Conservation (phyloP, 1,140 invertebrate genomes). For the Drosophila nebulosa region DNA sequence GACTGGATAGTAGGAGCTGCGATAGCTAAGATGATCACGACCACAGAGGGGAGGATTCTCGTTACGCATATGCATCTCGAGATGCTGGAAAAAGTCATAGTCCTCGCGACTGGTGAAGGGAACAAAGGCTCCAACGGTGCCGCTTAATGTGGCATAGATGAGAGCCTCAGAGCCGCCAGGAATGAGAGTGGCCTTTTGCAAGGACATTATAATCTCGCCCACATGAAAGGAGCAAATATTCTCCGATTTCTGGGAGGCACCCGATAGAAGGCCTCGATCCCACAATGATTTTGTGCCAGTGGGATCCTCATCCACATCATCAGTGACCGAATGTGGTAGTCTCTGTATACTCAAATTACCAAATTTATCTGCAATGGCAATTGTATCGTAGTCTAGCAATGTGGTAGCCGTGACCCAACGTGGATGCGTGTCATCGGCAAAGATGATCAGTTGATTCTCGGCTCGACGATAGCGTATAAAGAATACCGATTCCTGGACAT, state of each 20-base stretch:
- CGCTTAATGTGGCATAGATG: conserved; percentile 97
- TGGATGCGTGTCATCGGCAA: conserved; percentile 98
- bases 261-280: conserved; percentile 98
- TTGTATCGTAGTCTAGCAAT: conserved; percentile 98
- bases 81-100: conserved; percentile 99
- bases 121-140: conserved; percentile 96
- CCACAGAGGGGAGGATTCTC: conserved; percentile 98
- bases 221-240: conserved; percentile 95
- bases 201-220: conserved; percentile 95
- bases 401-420: conserved; percentile 96
- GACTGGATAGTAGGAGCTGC: conserved; percentile 98
- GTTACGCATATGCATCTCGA: conserved; percentile 99
- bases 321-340: conserved; percentile 93
- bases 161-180: conserved; percentile 98
- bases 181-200: conserved; percentile 97
- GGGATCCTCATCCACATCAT: conserved; percentile 99
- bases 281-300: conserved; percentile 99
- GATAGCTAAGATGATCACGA: conserved; percentile 97
- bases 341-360: conserved; percentile 97
- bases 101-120: conserved; percentile 99
- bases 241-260: conserved; percentile 98
- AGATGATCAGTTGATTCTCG: conserved; percentile 99
- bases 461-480: conserved; percentile 96
- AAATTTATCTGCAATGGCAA: conserved; percentile 98
- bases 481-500: conserved; percentile 98